Evolutionary conservation across 1,140 invertebrate genomes (phyloP).

Genomic region (Melanaphis sacchari): DNA sequence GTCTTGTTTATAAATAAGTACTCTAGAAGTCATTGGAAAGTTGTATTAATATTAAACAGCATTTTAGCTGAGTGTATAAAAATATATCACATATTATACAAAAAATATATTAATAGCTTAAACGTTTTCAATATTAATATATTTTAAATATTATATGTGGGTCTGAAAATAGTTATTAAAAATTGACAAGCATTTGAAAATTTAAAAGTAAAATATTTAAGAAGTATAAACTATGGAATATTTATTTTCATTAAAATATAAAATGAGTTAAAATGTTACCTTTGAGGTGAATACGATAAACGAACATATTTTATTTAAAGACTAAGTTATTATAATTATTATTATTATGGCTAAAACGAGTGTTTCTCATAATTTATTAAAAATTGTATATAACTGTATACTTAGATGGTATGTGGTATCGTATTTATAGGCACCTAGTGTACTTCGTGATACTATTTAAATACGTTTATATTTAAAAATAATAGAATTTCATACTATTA

Average conservation of each 20-base stretch:
- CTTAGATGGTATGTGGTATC: no score
- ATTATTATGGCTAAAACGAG: background rate
- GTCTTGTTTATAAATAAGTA: background rate
- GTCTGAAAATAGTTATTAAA: background rate
- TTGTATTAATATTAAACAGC: background rate
- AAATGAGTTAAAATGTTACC: background rate
- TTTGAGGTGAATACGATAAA: background rate
- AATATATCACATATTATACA: background rate
- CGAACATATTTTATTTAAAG: background rate
- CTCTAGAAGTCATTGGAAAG: background rate
- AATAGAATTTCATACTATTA: background rate
- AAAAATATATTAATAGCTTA: background rate
- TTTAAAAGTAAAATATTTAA: background rate
- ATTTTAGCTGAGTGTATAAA: background rate
- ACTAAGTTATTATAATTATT: background rate
- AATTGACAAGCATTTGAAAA: background rate
- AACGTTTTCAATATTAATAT: background rate
- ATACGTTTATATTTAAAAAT: background rate
- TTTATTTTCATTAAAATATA: background rate
- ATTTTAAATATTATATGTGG: background rate
- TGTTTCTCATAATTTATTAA: background rate
- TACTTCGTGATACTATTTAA: background rate
- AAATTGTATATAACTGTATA: background rate
- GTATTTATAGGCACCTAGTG: no score
- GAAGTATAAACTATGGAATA: background rate